Conservation (phyloP, 2,888 invertebrate species). For the Luperina nickerlii region DNA sequence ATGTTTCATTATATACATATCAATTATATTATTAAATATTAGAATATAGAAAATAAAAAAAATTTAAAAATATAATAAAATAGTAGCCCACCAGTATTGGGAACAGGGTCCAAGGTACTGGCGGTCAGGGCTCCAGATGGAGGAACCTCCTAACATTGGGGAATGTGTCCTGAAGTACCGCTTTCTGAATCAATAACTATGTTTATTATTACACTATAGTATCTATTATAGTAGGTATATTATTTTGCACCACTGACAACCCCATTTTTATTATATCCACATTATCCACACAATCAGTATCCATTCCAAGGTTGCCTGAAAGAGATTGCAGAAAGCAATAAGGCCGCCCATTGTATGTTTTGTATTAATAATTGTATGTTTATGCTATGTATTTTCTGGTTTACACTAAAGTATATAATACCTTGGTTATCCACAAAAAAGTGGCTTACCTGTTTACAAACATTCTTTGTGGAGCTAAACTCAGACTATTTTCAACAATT, state of each 20-base stretch:
- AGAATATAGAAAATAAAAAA: background rate
- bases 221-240: no score
- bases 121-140: background rate
- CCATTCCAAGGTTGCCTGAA: no score
- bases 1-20: no score
- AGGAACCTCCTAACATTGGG: background rate
- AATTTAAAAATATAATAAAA: background rate
- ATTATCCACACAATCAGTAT: no score
- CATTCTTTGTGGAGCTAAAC: constrained; percentile 20
- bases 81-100: background rate
- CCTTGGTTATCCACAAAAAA: constrained; percentile 28
- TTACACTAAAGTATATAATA: background rate
- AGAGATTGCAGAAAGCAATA: no score
- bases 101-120: background rate
- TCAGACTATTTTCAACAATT: background rate
- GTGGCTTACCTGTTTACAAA: constrained; percentile 53
- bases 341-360: no score
- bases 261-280: no score
- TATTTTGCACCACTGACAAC: no score
- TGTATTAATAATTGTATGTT: no score
- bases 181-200: background rate
- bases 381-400: no score
- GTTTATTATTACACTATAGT: no score
- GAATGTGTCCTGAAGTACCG: background rate
- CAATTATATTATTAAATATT: no score